A percentile compares a stretch with the other conserved stretches of the same genome.
phyloP scores from a whole-genome alignment of 2,797 vertebrate genomes.

The Orestias chungarensis region DNA sequence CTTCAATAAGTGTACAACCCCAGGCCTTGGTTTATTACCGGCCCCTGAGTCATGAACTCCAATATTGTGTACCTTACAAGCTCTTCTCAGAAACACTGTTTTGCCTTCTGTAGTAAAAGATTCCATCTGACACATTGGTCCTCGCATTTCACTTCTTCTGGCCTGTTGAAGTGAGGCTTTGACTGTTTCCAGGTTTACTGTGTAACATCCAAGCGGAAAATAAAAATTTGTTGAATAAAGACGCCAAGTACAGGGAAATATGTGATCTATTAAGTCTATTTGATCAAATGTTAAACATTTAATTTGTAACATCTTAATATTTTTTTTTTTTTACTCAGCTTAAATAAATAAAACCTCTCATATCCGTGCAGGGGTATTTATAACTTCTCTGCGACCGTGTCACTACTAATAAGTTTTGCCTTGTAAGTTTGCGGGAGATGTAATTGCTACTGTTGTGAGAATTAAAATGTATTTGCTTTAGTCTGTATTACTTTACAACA shows the following conservation, averaged over 20 bases:
- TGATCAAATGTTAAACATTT: neutral
- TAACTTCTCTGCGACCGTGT: conserved; percentile 4
- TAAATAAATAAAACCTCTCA: neutral
- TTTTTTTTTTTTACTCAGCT: neutral
- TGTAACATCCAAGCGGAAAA: neutral
- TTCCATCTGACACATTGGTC: neutral
- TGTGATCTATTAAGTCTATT: neutral
- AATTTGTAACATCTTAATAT: neutral
- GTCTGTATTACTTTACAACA: no score
- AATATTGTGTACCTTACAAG: conserved; percentile 42
- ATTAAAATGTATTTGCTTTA: no score
- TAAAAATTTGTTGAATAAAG: neutral
- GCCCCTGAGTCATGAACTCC: conserved; percentile 45
- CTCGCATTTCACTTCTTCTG: neutral
- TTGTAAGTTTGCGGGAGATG: conserved; percentile 26
- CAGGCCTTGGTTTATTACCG: conserved; percentile 48
- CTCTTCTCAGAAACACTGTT: conserved; percentile 34
- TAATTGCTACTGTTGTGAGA: conserved; percentile 32
- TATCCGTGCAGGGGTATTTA: neutral
- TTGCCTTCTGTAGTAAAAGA: conserved; percentile 11
- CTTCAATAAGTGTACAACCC: conserved; percentile 58
- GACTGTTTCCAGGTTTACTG: neutral
- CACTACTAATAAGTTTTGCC: conserved; percentile 39
- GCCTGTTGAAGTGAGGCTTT: neutral
- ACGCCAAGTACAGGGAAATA: neutral